Conservation (phyloP, 2,888 invertebrate species). For the Rhingia campestris region DNA sequence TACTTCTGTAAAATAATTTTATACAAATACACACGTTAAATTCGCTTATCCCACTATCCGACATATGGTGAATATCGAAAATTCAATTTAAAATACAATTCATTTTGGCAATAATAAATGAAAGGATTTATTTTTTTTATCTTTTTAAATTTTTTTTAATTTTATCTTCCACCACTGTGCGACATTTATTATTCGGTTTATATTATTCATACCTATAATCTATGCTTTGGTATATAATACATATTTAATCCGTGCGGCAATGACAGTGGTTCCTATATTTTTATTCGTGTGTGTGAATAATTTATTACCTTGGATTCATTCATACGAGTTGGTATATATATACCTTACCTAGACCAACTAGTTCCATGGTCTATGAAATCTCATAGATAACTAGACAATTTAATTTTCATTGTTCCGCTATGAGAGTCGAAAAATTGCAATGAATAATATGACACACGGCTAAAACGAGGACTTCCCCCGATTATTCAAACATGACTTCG, state of each 20-base stretch:
- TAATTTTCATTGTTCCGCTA: constrained; percentile 64
- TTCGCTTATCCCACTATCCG: not conserved
- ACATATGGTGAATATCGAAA: constrained; percentile 13
- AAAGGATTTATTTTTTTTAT: constrained; percentile 32
- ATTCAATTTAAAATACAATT: constrained; percentile 51
- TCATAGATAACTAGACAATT: constrained; percentile 41
- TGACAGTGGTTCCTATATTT: constrained; percentile 47
- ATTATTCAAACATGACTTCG: constrained; percentile 46
- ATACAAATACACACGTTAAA: too few relatives aligned
- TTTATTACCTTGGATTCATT: constrained; percentile 55
- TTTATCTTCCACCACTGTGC: constrained; percentile 7
- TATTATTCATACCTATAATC: constrained; percentile 46
- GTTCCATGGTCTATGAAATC: constrained; percentile 62
- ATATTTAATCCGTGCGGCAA: constrained; percentile 68
- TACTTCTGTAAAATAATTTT: too few relatives aligned
- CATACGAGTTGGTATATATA: not conserved
- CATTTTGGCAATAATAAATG: constrained; percentile 50
- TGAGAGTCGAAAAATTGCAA: constrained; percentile 19
- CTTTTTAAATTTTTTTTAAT: not conserved
- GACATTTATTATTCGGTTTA: constrained; percentile 61
- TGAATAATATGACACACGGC: not conserved
- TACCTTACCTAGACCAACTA: constrained; percentile 42
- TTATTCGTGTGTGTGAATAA: constrained; percentile 58
- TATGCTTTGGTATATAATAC: constrained; percentile 55
- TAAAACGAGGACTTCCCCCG: constrained; percentile 16